These are phyloP conservation scores for Drosophila pectinifera DNA, from an alignment of 1,140 invertebrate species.

Conservation along the genomic window DNA sequence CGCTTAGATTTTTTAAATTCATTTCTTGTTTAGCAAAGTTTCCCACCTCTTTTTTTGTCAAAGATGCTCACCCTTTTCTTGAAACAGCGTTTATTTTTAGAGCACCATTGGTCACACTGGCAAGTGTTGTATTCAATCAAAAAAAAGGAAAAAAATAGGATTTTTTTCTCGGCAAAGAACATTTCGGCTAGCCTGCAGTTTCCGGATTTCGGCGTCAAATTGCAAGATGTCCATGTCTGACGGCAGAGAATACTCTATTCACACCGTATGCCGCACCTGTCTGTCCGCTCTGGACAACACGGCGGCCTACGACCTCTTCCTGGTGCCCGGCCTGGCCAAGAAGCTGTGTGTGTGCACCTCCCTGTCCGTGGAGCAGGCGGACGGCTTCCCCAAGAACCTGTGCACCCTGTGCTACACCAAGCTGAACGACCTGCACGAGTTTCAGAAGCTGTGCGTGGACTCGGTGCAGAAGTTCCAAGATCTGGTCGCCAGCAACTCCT, in stretches of 20 bases:
- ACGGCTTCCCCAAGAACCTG: conserved; percentile 79
- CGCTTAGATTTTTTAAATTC: background rate
- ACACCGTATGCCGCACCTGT: conserved; percentile 78
- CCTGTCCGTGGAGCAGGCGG: conserved; percentile 72
- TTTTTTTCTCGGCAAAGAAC: conserved; percentile 46
- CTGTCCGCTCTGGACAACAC: conserved; percentile 64
- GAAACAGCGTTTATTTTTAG: too few relatives aligned
- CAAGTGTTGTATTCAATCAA: conserved; percentile 42
- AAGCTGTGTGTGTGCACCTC: conserved; percentile 78
- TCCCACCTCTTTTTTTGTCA: too few relatives aligned
- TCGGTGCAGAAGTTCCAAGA: conserved; percentile 79
- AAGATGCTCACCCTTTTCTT: too few relatives aligned
- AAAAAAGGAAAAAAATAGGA: conserved; percentile 1
- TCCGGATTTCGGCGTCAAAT: conserved; percentile 14
- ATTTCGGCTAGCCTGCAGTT: conserved; percentile 22
- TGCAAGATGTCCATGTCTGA: conserved; percentile 68
- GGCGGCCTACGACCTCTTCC: conserved; percentile 68
- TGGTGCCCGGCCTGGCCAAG: conserved; percentile 76
- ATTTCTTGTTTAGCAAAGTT: too few relatives aligned
- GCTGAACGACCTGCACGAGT: conserved; percentile 76
- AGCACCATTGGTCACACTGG: background rate
- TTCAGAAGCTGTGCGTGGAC: conserved; percentile 75
- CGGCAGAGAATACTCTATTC: conserved; percentile 74
- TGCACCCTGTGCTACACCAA: conserved; percentile 70
- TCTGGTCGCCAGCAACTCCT: conserved; percentile 69